Conservation (phyloP, 2,888 invertebrate species). For the Noctua fimbriata region DNA sequence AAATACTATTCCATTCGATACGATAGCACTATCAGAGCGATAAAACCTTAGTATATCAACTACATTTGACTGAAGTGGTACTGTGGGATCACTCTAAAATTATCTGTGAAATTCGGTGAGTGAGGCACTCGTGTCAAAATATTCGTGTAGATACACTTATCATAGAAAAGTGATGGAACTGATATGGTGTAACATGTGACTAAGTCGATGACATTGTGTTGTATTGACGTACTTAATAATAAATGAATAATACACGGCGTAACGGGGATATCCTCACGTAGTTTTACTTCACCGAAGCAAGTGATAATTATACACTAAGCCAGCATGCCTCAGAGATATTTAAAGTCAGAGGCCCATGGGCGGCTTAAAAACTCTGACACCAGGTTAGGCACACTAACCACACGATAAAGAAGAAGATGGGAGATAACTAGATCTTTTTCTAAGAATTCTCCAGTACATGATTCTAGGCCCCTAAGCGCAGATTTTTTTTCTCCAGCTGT, state of each 20-base stretch:
- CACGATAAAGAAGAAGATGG: too few species aligned
- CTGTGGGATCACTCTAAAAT: conserved; percentile 24
- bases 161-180: not conserved
- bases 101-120: conserved; percentile 38
- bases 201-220: not conserved
- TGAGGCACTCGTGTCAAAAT: conserved; percentile 3
- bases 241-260: not conserved
- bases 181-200: conserved; percentile 14
- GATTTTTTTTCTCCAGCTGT: not conserved
- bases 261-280: not conserved
- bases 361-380: too few species aligned
- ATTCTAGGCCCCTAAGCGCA: not conserved
- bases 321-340: too few species aligned
- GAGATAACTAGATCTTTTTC: not conserved
- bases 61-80: conserved; percentile 31
- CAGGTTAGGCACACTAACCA: too few species aligned
- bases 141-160: conserved; percentile 7
- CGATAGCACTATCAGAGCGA: conserved; percentile 28
- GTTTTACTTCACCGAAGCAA: too few species aligned
- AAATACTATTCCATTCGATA: conserved; percentile 40
- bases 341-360: too few species aligned
- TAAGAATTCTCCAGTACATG: not conserved
- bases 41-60: conserved; percentile 43
- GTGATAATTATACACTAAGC: too few species aligned
- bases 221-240: not conserved